A percentile compares a stretch with the other conserved stretches of the same genome.
Evolutionary conservation across 2,888 invertebrate species (phyloP).

Genomic region (Girardia tigrina): DNA sequence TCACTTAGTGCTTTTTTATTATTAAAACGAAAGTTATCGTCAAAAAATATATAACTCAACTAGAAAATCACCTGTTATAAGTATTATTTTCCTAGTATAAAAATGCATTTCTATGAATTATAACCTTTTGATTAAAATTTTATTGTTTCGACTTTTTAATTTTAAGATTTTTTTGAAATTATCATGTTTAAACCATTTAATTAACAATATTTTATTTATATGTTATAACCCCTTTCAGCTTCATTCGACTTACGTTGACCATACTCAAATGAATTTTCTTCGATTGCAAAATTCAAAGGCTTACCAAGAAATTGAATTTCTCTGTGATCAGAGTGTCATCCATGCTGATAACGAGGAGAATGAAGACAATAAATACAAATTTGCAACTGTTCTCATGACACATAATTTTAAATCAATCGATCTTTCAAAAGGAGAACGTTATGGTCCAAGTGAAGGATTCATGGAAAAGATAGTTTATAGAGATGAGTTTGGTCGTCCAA

Average conservation of each 20-base stretch:
- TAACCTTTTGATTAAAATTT: too few relatives aligned
- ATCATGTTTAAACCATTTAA: too few relatives aligned
- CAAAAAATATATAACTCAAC: too few relatives aligned
- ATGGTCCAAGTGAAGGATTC: slow-evolving; percentile 14
- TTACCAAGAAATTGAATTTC: slow-evolving; percentile 29
- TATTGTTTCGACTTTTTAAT: too few relatives aligned
- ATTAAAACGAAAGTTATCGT: too few relatives aligned
- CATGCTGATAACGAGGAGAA: background rate
- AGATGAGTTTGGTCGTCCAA: background rate
- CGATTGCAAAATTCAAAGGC: slow-evolving; percentile 26
- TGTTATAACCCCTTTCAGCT: background rate
- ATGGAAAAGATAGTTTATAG: slow-evolving; percentile 15
- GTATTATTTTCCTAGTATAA: too few relatives aligned
- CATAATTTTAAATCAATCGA: slow-evolving; percentile 24
- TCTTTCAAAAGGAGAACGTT: slow-evolving; percentile 25
- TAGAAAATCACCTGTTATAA: too few relatives aligned
- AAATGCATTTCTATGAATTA: too few relatives aligned
- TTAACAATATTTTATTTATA: background rate
- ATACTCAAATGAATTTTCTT: slow-evolving; percentile 34
- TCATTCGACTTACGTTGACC: slow-evolving; percentile 4
- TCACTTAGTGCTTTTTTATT: too few relatives aligned
- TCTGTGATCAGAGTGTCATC: slow-evolving; percentile 30
- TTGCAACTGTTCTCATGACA: slow-evolving; percentile 29
- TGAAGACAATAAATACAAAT: slow-evolving; percentile 4
- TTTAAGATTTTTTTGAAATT: too few relatives aligned